Evolutionary conservation across 2,797 vertebrate species (phyloP).

Genomic region (Notolabrus celidotus): DNA sequence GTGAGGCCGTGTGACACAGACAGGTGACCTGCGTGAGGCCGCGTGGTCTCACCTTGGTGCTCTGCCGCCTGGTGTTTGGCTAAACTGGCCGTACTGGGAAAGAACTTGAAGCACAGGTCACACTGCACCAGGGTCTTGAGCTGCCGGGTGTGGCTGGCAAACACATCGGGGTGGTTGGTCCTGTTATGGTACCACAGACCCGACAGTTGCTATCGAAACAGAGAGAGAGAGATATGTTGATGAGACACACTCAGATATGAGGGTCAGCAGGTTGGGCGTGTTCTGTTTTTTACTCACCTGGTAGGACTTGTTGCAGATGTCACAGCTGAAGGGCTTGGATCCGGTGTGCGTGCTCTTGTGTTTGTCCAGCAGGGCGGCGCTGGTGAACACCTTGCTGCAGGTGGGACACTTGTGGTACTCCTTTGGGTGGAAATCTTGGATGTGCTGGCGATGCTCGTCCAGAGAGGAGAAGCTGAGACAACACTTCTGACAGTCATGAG

Average conservation of each 20-base stretch:
- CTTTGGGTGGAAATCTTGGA: slow-evolving; percentile 88
- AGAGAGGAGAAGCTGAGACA: slow-evolving; percentile 90
- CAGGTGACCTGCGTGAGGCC: too few relatives aligned
- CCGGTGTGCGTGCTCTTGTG: slow-evolving; percentile 86
- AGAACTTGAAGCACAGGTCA: slow-evolving; percentile 89
- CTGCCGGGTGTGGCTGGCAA: slow-evolving; percentile 86
- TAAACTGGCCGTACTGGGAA: slow-evolving; percentile 84
- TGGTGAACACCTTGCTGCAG: slow-evolving; percentile 89
- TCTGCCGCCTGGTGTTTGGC: slow-evolving; percentile 86
- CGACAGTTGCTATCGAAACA: slow-evolving; percentile 89
- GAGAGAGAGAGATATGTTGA: background rate
- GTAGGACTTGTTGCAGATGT: slow-evolving; percentile 92
- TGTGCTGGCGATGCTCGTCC: slow-evolving; percentile 89
- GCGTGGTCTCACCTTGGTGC: slow-evolving; percentile 83
- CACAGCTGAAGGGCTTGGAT: slow-evolving; percentile 91
- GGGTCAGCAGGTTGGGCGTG: background rate
- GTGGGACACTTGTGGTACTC: slow-evolving; percentile 90
- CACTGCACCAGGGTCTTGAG: slow-evolving; percentile 88
- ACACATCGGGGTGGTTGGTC: slow-evolving; percentile 90
- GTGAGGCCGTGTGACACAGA: too few relatives aligned
- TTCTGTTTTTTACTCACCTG: slow-evolving; percentile 84
- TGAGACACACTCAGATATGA: background rate
- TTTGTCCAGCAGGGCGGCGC: slow-evolving; percentile 86
- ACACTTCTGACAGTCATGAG: slow-evolving; percentile 93
- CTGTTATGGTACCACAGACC: slow-evolving; percentile 95